Evolutionary conservation across 2,888 invertebrate species (phyloP).

Genomic region (Lamellibrachia columna): DNA sequence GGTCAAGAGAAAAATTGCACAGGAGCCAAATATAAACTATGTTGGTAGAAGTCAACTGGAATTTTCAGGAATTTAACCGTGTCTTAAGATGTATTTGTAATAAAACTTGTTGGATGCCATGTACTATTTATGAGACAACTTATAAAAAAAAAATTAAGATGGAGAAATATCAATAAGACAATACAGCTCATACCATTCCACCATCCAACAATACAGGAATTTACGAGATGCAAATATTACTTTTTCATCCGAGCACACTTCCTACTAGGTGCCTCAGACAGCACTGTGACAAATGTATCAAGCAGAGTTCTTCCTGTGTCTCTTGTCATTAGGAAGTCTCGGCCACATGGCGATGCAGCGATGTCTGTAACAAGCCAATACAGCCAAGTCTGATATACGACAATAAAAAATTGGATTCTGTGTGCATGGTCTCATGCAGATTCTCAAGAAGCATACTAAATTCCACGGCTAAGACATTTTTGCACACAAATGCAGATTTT

Average conservation of each 20-base stretch:
- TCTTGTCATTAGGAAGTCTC: constrained; percentile 52
- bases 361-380: constrained; percentile 45
- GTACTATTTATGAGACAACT: neutral
- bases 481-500: neutral
- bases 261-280: constrained; percentile 43
- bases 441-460: neutral
- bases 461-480: no score
- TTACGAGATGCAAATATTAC: constrained; percentile 38
- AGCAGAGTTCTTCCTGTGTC: constrained; percentile 46
- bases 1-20: neutral
- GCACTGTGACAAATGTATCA: constrained; percentile 47
- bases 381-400: neutral
- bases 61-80: neutral
- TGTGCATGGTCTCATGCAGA: neutral
- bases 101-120: no score
- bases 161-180: neutral
- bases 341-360: constrained; percentile 57
- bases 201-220: neutral
- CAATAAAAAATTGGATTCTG: neutral
- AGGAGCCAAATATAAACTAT: neutral
- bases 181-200: neutral
- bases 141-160: no score
- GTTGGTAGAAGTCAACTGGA: neutral
- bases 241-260: constrained; percentile 54
- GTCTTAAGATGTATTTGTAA: neutral